Evolutionary conservation across 2,888 invertebrate genomes (phyloP).

Genomic region (Heteropelma amictum): DNA sequence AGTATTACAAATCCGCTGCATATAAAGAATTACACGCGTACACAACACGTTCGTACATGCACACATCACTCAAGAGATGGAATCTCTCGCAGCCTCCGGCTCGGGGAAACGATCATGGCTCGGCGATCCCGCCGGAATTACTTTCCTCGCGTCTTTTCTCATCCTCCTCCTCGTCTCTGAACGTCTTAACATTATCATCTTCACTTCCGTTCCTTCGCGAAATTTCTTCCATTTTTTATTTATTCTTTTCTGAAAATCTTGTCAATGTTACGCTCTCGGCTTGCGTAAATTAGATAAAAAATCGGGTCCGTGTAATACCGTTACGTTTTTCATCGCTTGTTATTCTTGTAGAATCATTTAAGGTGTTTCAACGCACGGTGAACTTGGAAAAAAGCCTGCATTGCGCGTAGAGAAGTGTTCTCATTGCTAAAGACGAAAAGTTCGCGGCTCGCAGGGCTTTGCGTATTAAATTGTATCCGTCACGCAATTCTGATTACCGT

Average conservation of each 20-base stretch:
- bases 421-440: too few species aligned
- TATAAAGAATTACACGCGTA: constrained; percentile 16
- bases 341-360: constrained; percentile 8
- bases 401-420: background rate
- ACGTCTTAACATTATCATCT: background rate
- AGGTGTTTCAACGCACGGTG: constrained; percentile 28
- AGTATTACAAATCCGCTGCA: constrained; percentile 25
- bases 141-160: background rate
- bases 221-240: too few species aligned
- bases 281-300: constrained; percentile 3
- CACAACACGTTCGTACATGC: too few species aligned
- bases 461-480: too few species aligned
- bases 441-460: too few species aligned
- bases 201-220: too few species aligned
- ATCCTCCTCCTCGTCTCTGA: background rate
- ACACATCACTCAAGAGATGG: background rate
- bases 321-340: constrained; percentile 15
- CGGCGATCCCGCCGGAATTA: constrained; percentile 1
- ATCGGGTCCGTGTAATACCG: constrained; percentile 21
- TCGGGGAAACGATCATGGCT: constrained; percentile 12
- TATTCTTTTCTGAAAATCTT: too few species aligned
- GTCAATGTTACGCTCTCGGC: too few species aligned
- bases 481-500: too few species aligned
- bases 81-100: background rate
- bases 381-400: background rate